A percentile compares a stretch with the other conserved stretches of the same genome.
phyloP scores from a whole-genome alignment of 2,113 vertebrate species.

The Amia ocellicauda region DNA sequence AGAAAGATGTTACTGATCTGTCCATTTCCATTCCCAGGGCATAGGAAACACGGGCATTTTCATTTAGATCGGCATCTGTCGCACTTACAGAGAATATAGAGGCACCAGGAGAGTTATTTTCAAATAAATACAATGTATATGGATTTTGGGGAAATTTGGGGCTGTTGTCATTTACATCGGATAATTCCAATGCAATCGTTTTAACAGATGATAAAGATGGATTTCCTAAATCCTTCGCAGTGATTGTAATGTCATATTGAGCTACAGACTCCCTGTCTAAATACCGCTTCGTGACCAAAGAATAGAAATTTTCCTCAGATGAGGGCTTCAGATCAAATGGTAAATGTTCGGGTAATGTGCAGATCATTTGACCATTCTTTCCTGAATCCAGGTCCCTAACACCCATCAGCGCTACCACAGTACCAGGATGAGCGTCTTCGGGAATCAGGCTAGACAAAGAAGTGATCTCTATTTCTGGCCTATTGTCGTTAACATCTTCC shows the following conservation, averaged over 20 bases:
- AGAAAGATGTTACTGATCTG: conserved; percentile 37
- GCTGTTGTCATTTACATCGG: conserved; percentile 67
- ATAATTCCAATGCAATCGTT: conserved; percentile 51
- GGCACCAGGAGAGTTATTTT: conserved; percentile 62
- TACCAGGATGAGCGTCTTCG: conserved; percentile 57
- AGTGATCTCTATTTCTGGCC: conserved; percentile 63
- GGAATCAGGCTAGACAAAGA: conserved; percentile 56
- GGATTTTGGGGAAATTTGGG: conserved; percentile 56
- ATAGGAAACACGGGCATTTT: conserved; percentile 57
- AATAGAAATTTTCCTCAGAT: conserved; percentile 57
- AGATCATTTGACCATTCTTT: conserved; percentile 60
- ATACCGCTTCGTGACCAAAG: conserved; percentile 51
- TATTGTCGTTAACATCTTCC: conserved; percentile 68
- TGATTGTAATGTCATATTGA: conserved; percentile 54
- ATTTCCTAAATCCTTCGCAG: conserved; percentile 56
- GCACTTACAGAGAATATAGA: conserved; percentile 57
- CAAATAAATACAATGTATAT: conserved; percentile 56
- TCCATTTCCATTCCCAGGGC: conserved; percentile 38
- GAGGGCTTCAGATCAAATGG: conserved; percentile 63
- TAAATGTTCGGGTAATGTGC: conserved; percentile 41
- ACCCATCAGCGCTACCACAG: conserved; percentile 64
- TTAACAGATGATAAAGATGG: conserved; percentile 47
- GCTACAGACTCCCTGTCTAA: conserved; percentile 56
- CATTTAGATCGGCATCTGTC: conserved; percentile 47
- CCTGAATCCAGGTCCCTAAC: conserved; percentile 64